These are phyloP conservation scores for Cantharis rustica DNA, from an alignment of 2,888 invertebrate genomes.

Conservation along the genomic window DNA sequence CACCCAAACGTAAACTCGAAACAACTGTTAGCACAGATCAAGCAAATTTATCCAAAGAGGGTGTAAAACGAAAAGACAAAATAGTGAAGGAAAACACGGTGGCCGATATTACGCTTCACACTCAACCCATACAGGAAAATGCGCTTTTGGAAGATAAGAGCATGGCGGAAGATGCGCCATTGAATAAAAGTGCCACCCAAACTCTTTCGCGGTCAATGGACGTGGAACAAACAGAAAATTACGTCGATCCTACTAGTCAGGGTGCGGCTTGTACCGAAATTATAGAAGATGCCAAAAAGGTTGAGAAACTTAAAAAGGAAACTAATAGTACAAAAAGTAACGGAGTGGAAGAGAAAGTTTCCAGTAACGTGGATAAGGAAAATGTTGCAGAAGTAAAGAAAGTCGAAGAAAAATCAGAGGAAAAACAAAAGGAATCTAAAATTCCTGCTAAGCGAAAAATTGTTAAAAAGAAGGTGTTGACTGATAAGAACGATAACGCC, in stretches of 20 bases:
- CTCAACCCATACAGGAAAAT: slow-evolving; percentile 41
- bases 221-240: slow-evolving; percentile 42
- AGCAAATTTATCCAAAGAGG: slow-evolving; percentile 53
- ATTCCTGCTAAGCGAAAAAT: slow-evolving; percentile 46
- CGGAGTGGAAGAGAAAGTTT: slow-evolving; percentile 51
- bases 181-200: slow-evolving; percentile 50
- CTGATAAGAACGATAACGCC: slow-evolving; percentile 51
- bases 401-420: slow-evolving; percentile 34
- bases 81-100: slow-evolving; percentile 55
- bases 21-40: slow-evolving; percentile 75
- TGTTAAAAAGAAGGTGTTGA: slow-evolving; percentile 51
- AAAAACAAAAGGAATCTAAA: slow-evolving; percentile 40
- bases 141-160: slow-evolving; percentile 43
- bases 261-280: slow-evolving; percentile 57
- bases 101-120: slow-evolving; percentile 52
- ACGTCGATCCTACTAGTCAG: slow-evolving; percentile 46
- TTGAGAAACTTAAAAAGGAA: slow-evolving; percentile 34
- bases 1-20: slow-evolving; percentile 77
- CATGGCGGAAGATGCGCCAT: slow-evolving; percentile 44
- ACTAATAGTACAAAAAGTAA: slow-evolving; percentile 49
- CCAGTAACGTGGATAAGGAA: slow-evolving; percentile 45
- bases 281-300: slow-evolving; percentile 53
- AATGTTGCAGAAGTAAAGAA: slow-evolving; percentile 40
- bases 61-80: slow-evolving; percentile 68
- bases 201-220: slow-evolving; percentile 50